A percentile compares a stretch with the other conserved stretches of the same genome.
phyloP scores from a whole-genome alignment of 2,113 vertebrate genomes.

The Epinephelus cyanopodus region DNA sequence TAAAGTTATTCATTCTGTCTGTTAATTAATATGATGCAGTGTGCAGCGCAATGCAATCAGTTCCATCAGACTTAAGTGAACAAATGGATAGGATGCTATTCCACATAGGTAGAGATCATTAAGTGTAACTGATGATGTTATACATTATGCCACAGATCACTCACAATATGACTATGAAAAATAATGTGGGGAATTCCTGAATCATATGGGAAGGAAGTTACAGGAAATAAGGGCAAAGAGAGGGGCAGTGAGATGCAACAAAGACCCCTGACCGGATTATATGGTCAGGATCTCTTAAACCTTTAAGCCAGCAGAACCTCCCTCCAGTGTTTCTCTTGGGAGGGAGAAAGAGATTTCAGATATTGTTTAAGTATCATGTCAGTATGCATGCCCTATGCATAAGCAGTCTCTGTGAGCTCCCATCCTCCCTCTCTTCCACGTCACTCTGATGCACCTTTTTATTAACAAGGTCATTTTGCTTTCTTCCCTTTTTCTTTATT shows the following conservation, averaged over 20 bases:
- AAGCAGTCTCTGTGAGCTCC: too few species aligned
- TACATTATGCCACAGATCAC: neutral
- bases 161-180: neutral
- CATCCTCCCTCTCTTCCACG: too few species aligned
- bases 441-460: too few species aligned
- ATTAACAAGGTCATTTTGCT: too few species aligned
- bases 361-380: too few species aligned
- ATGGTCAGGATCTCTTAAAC: neutral
- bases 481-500: too few species aligned
- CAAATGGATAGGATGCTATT: neutral
- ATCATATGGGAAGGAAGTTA: neutral
- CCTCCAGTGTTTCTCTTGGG: neutral
- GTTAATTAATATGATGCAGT: neutral
- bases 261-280: neutral
- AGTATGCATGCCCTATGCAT: too few species aligned
- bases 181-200: neutral
- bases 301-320: neutral
- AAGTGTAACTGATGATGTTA: neutral
- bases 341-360: neutral
- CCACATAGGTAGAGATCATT: neutral
- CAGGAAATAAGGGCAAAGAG: neutral
- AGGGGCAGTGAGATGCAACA: neutral
- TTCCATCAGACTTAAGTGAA: neutral
- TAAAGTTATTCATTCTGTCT: neutral
- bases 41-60: neutral